Conservation (phyloP, 2,797 vertebrate genomes). For the Hapalemur alaotrensis region DNA sequence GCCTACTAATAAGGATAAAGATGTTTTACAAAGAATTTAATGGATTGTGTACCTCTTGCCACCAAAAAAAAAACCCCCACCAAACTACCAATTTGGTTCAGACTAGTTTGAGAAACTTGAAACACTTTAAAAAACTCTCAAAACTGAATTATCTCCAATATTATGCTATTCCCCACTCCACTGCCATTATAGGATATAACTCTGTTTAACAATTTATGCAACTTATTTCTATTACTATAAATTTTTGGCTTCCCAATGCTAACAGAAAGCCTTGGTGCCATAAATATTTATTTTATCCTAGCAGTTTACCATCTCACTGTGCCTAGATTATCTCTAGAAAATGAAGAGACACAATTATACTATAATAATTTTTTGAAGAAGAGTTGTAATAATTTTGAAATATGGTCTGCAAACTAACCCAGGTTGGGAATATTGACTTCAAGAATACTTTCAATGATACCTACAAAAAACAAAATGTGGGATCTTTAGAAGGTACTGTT, state of each 20-base stretch:
- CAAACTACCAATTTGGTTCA: not conserved
- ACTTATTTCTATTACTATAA: not conserved
- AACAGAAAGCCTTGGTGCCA: not conserved
- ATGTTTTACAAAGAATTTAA: not conserved
- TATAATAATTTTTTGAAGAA: not conserved
- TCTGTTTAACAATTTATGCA: not conserved
- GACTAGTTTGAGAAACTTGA: not conserved
- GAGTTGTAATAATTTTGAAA: slow-evolving; percentile 9
- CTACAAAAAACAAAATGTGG: not conserved
- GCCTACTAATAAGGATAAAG: not conserved
- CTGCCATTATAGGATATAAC: not conserved
- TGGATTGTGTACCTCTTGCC: not conserved
- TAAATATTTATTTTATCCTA: not conserved
- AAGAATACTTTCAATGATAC: slow-evolving; percentile 13
- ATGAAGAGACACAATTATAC: not conserved
- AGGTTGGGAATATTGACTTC: not conserved
- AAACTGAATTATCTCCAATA: not conserved
- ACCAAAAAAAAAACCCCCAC: not conserved
- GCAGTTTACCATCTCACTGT: not conserved
- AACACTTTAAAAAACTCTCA: not conserved
- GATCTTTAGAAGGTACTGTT: not conserved
- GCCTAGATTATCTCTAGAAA: not conserved
- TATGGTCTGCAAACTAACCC: not conserved
- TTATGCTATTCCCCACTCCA: not conserved
- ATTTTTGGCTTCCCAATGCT: not conserved